Evolutionary conservation across 2,888 invertebrate species (phyloP).

Genomic region (Atrina japonica): DNA sequence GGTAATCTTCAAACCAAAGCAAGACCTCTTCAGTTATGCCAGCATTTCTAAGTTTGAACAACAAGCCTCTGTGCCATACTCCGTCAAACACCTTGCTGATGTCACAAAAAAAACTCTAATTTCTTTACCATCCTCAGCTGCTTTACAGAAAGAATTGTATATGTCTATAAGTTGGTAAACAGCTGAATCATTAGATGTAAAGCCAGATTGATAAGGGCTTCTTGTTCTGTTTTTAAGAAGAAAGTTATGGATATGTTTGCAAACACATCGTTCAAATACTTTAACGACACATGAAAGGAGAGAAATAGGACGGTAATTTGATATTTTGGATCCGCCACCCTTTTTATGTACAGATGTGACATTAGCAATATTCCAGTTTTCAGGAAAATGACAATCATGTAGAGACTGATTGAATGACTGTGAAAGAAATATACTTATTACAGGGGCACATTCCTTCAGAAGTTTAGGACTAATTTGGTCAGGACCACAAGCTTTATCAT

Average conservation of each 20-base stretch:
- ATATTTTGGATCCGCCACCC: constrained; percentile 10
- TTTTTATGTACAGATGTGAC: constrained; percentile 33
- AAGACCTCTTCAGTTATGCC: constrained; percentile 29
- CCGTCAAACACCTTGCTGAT: constrained; percentile 23
- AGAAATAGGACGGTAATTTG: constrained; percentile 37
- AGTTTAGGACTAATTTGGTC: constrained; percentile 33
- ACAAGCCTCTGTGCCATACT: constrained; percentile 40
- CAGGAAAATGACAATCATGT: constrained; percentile 13
- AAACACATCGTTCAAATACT: constrained; percentile 37
- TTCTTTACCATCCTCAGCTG: constrained; percentile 27
- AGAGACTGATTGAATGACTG: constrained; percentile 33
- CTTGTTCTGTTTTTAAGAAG: constrained; percentile 24
- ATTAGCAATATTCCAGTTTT: constrained; percentile 31
- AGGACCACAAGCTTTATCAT: constrained; percentile 29
- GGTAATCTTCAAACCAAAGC: constrained; percentile 30
- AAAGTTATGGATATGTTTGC: constrained; percentile 42
- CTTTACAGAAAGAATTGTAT: constrained; percentile 33
- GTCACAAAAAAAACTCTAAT: constrained; percentile 43
- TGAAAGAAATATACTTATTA: constrained; percentile 7
- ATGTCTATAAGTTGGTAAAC: constrained; percentile 40
- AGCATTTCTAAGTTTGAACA: constrained; percentile 40
- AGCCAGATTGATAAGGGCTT: constrained; percentile 34
- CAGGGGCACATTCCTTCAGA: constrained; percentile 1
- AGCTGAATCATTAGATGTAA: constrained; percentile 36
- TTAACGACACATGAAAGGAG: constrained; percentile 32